Evolutionary conservation across 2,888 invertebrate species (phyloP), one percentile per base, ranked within the genome.

Genomic region (Agonopterix alstromeriana): DNA sequence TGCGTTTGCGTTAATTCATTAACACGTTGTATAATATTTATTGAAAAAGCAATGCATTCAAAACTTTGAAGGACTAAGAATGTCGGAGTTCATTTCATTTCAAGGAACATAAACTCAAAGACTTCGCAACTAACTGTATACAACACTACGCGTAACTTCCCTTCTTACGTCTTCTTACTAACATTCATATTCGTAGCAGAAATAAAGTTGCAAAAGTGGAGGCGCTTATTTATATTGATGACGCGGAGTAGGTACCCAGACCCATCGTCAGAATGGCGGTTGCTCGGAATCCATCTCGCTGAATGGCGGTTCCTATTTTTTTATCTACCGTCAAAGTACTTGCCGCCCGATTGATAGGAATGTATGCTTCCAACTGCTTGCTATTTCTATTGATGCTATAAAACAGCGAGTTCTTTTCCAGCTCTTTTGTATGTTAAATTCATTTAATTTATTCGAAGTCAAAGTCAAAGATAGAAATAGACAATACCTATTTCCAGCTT

Each of bases 311-410:
- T 9, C 48, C 43, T 43, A 51, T 48, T 55, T 53, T 27, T 27
- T 55, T 50, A 55, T 55, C 52, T 51, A 45, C 27, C 12, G 44
- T 17, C 43, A 40, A 49, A 42, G 42, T 46, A 35, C 45, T 49
- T 40, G 12, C 36, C 35, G 41, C 50, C 49, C 56, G 46, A 51
- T 48, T 48, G 48, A 51, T 51, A 27, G 41, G 41, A 45, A 27
- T 27, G 27, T 27, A 27, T 27, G 27, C 27, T 27, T 27, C 27
- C 27, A 27, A 27, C 45, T 40, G 27, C 27, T 27, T 27, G 27
- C 27, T 27, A 27, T 27, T 27, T 27, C 27, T 27, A 27, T 27
- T 27, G 27, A 27, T 27, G 27, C 7, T 27, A 27, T 27, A 27
- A 27, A 27, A 27, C 5, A 7, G 27, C 5, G 27, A 7, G 27